phyloP scores from a whole-genome alignment of 2,888 invertebrate species.

The Rhagium mordax region DNA sequence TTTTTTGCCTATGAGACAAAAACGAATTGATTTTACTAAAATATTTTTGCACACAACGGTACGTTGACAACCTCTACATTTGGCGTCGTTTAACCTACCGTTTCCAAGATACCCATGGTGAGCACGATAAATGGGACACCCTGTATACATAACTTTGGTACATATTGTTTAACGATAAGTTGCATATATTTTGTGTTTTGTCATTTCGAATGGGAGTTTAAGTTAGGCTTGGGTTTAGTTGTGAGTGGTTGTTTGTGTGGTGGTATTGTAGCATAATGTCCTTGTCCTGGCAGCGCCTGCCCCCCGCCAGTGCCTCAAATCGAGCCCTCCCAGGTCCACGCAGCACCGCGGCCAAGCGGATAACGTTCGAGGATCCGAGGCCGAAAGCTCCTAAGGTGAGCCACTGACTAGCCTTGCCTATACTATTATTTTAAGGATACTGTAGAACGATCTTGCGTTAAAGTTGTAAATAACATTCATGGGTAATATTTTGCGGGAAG shows the following conservation, averaged over 20 bases:
- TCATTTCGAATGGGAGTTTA: conserved; percentile 48
- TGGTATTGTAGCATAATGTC: conserved; percentile 65
- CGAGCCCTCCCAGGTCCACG: conserved; percentile 64
- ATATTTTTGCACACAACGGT: too few species aligned
- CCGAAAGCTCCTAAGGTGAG: conserved; percentile 68
- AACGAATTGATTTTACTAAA: too few species aligned
- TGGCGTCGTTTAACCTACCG: too few species aligned
- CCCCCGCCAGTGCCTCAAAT: conserved; percentile 63
- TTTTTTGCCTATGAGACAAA: too few species aligned
- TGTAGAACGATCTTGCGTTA: too few species aligned
- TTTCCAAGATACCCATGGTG: too few species aligned
- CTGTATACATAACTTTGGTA: too few species aligned
- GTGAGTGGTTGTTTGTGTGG: conserved; percentile 63
- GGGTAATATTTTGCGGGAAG: not conserved
- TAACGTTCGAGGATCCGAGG: conserved; percentile 69
- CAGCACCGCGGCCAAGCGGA: conserved; percentile 71
- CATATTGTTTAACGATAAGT: too few species aligned
- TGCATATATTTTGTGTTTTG: conserved; percentile 44
- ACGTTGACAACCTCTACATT: too few species aligned
- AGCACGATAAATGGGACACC: too few species aligned
- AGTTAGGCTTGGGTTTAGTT: conserved; percentile 62
- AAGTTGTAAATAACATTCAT: not conserved
- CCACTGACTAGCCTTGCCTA: conserved; percentile 36
- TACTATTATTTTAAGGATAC: conserved; percentile 7
- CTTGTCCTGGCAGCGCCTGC: conserved; percentile 68